phyloP scores from a whole-genome alignment of 23 tunicate species.

The Phallusia fumigata region DNA sequence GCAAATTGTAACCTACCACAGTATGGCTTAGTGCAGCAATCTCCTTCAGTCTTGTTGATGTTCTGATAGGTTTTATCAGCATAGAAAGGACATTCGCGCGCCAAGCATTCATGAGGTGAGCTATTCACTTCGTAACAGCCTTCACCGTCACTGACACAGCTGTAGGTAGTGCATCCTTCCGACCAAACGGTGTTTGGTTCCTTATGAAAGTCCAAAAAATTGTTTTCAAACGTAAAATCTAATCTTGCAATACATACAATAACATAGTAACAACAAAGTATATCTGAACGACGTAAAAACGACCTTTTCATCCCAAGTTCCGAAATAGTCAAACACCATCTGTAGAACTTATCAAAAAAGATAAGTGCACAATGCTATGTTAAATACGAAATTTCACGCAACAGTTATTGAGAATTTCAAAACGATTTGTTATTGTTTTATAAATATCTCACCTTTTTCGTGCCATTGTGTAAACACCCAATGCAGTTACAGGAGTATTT shows the following conservation, averaged over 20 bases:
- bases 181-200: neutral
- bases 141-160: neutral
- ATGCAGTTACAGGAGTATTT: neutral
- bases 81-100: neutral
- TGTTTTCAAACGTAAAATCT: no score
- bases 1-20: neutral
- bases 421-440: no score
- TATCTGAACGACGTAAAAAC: no score
- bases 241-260: no score
- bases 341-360: no score
- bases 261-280: no score
- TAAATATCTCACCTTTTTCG: neutral
- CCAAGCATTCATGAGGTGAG: slow-evolving; percentile 3
- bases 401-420: no score
- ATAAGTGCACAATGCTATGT: no score
- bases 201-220: neutral
- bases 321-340: no score
- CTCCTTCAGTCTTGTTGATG: neutral
- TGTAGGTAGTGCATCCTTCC: neutral
- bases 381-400: no score
- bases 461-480: neutral
- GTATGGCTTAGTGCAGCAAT: neutral
- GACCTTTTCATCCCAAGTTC: no score
- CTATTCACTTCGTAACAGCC: neutral
- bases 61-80: neutral